These are phyloP conservation scores for Drepana arcuata DNA, from an alignment of 1,140 invertebrate genomes.

Conservation along the genomic window DNA sequence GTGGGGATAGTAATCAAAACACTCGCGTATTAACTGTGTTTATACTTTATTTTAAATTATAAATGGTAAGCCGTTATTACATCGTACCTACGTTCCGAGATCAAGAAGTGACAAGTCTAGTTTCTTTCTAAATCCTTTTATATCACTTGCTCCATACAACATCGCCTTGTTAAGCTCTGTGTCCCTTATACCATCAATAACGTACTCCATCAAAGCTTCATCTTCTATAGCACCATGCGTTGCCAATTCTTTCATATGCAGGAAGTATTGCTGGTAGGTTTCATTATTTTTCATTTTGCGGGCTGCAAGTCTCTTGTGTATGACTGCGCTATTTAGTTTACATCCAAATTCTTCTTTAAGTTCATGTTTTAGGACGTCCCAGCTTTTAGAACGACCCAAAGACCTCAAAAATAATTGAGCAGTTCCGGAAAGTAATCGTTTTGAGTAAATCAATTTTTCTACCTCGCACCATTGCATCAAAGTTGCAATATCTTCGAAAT, in stretches of 20 bases:
- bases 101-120: constrained; percentile 20
- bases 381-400: constrained; percentile 3
- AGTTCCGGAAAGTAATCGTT: constrained; percentile 9
- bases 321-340: constrained; percentile 10
- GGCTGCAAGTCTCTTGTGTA: constrained; percentile 10
- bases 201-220: constrained; percentile 31
- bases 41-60: no score
- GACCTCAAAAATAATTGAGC: constrained; percentile 12
- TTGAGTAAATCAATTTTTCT: constrained; percentile 13
- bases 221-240: constrained; percentile 28
- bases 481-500: constrained; percentile 12
- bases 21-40: no score
- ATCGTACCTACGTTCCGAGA: no score
- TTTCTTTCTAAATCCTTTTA: constrained; percentile 28
- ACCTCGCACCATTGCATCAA: constrained; percentile 6
- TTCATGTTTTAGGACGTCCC: constrained; percentile 2
- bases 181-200: constrained; percentile 43
- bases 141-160: constrained; percentile 31
- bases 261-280: constrained; percentile 17
- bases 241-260: constrained; percentile 24
- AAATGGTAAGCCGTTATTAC: no score
- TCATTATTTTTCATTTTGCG: constrained; percentile 15
- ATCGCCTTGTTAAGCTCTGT: constrained; percentile 28
- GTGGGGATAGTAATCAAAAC: no score
- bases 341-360: constrained; percentile 16